Conservation (phyloP, 2,113 vertebrate species). For the Epinephelus cyanopodus region DNA sequence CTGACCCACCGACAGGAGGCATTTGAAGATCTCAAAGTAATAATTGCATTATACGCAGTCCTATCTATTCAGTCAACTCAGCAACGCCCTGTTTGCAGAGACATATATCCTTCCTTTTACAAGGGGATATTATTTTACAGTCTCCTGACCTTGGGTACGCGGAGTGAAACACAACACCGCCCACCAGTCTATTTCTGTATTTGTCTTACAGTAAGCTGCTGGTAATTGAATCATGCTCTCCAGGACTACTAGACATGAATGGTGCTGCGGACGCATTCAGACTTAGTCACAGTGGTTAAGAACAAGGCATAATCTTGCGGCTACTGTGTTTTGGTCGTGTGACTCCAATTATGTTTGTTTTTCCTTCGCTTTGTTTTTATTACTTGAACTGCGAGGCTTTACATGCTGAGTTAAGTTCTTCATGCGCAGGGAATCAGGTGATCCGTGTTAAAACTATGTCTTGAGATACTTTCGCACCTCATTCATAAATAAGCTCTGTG, state of each 20-base stretch:
- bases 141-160: slow-evolving; percentile 85
- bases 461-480: slow-evolving; percentile 7
- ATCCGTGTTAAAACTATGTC: slow-evolving; percentile 31
- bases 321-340: slow-evolving; percentile 50
- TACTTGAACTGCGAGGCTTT: slow-evolving; percentile 31
- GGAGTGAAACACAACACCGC: slow-evolving; percentile 83
- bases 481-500: slow-evolving; percentile 31
- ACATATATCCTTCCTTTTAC: slow-evolving; percentile 74
- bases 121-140: slow-evolving; percentile 79
- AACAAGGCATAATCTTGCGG: slow-evolving; percentile 56
- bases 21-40: slow-evolving; percentile 32
- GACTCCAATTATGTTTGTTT: slow-evolving; percentile 59
- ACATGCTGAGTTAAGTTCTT: neutral
- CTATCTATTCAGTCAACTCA: slow-evolving; percentile 62
- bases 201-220: slow-evolving; percentile 83
- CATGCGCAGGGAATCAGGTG: slow-evolving; percentile 38
- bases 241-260: slow-evolving; percentile 66
- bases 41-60: slow-evolving; percentile 43
- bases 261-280: slow-evolving; percentile 60
- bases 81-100: slow-evolving; percentile 75
- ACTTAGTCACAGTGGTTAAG: slow-evolving; percentile 60
- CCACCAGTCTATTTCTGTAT: slow-evolving; percentile 82
- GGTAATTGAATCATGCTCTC: slow-evolving; percentile 75
- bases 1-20: slow-evolving; percentile 9
- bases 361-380: slow-evolving; percentile 48